Evolutionary conservation across 1,140 invertebrate genomes (phyloP), one percentile per base, ranked within the genome.

Genomic region (Cydia splendana): DNA sequence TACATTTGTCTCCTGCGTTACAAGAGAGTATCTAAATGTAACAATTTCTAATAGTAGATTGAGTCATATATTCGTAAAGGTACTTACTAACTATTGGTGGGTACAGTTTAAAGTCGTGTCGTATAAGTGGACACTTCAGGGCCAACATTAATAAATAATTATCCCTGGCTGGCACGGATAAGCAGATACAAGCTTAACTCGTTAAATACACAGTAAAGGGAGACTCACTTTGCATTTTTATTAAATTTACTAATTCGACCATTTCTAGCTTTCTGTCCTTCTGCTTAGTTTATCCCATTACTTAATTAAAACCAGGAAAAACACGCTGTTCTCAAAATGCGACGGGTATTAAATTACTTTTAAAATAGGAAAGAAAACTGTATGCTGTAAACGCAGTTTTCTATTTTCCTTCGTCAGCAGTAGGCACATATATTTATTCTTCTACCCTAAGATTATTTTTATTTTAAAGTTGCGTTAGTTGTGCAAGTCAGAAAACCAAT

Each of bases 101-200:
- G 38, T 48, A 15, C 12, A 48, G 12, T 48, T 2, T 48, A 48
- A 0, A 48, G 4, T 48, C 45, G 45, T 13, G 34, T 71, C 67
- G 34, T 71, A 71, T 38, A 69, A 69, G 12, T 13, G 34, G 0
- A 15, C 2, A 20, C 67, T n/a, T 71, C 3, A 45, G 67, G 30
- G 30, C 86, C 86, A 83, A 88, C 88, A 88, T 90, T 89, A 90
- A 90, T 90, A 90, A 90, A 88, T 90, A 88, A 90, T 89, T 89
- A 89, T 86, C 80, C 81, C 77, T 76, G 81, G 80, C 81, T 77
- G 78, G 84, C 76, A 34, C 77, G 85, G 85, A 85, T 88, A 87
- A 86, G 80, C 84, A 85, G 80, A 84, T 81, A 79, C 77, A 78
- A 78, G 77, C 82, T 85, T 87, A 86, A 88, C 85, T 85, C 80